phyloP scores from a whole-genome alignment of 2,888 invertebrate species.

The Phragmatobia fuliginosa region DNA sequence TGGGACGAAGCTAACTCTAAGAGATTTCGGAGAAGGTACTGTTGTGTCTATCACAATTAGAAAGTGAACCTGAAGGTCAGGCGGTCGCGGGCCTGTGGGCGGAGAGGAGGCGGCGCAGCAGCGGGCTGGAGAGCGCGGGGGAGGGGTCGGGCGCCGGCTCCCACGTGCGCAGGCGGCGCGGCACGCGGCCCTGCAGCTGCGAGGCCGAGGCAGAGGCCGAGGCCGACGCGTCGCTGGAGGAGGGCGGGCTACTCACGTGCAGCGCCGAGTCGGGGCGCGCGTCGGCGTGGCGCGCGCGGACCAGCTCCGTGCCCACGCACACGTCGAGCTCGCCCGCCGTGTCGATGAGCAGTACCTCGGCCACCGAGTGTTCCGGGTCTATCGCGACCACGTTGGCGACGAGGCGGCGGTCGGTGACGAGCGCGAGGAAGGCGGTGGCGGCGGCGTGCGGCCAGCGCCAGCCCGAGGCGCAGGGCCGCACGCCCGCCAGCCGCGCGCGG shows the following conservation, averaged over 20 bases:
- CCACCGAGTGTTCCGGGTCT: conserved; percentile 34
- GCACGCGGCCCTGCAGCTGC: conserved; percentile 53
- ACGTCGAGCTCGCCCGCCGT: conserved; percentile 78
- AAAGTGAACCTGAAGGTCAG: too few species aligned
- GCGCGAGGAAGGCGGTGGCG: conserved; percentile 68
- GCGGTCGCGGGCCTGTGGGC: too few species aligned
- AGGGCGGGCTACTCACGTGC: conserved; percentile 58
- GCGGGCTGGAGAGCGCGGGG: conserved; percentile 5
- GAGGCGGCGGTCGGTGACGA: conserved; percentile 68
- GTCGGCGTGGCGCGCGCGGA: conserved; percentile 82
- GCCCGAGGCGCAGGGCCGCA: conserved; percentile 71
- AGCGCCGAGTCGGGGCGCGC: conserved; percentile 60
- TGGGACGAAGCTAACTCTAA: too few species aligned
- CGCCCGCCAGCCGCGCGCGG: conserved; percentile 81
- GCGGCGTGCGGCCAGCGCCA: conserved; percentile 81
- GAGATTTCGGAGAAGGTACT: too few species aligned
- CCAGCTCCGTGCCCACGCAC: conserved; percentile 79
- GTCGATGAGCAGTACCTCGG: conserved; percentile 77
- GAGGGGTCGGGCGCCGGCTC: conserved; percentile 40
- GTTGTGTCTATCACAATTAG: too few species aligned
- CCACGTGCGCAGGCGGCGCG: conserved; percentile 62
- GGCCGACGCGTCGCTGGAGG: conserved; percentile 53
- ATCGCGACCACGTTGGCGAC: conserved; percentile 69
- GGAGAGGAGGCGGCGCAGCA: conserved; percentile 31
- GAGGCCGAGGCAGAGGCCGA: conserved; percentile 59